A percentile compares a stretch with the other conserved stretches of the same genome.
Evolutionary conservation across 1,140 invertebrate genomes (phyloP).

Genomic region (silkworm (Bombyx mori)): ASM3026992v2 NC_085114.1:9471501-9472000

Average conservation of each 20-base stretch:
- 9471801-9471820: slow-evolving; percentile 99
- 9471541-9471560: slow-evolving; percentile 99
- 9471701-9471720: slow-evolving; percentile 96
- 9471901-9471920: slow-evolving; percentile 97
- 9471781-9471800: slow-evolving; percentile 98
- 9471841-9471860: slow-evolving; percentile 96
- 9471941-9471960: slow-evolving; percentile 98
- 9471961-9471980: slow-evolving; percentile 99
- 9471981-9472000: slow-evolving; percentile 97
- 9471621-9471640: slow-evolving; percentile 98
- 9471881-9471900: slow-evolving; percentile 98
- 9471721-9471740: slow-evolving; percentile 96
- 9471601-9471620: slow-evolving; percentile 98
- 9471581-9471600: slow-evolving; percentile 99
- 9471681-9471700: slow-evolving; percentile 99
- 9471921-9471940: slow-evolving; percentile 96
- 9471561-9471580: slow-evolving; percentile 99
- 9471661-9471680: slow-evolving; percentile 99
- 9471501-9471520: slow-evolving; percentile 99
- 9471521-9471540: slow-evolving; percentile 98
- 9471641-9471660: slow-evolving; percentile 99
- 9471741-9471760: slow-evolving; percentile 99
- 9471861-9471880: slow-evolving; percentile 96
- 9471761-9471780: slow-evolving; percentile 96
- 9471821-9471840: slow-evolving; percentile 98